Conservation (phyloP, 2,888 invertebrate genomes). For the Drosophila dives region DNA sequence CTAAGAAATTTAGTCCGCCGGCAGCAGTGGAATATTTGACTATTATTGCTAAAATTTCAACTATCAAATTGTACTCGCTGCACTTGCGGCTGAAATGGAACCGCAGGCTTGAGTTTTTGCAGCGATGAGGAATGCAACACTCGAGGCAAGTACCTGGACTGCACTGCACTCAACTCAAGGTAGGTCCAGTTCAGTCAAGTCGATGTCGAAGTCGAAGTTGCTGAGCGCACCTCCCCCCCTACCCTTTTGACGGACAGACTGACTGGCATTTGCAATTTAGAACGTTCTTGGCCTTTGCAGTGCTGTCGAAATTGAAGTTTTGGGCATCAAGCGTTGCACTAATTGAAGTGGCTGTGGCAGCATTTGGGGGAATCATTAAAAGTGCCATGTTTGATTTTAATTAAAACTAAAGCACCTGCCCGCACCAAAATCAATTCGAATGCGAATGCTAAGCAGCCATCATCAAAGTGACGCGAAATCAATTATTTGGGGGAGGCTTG, state of each 20-base stretch:
- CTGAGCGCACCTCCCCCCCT: conserved; percentile 10
- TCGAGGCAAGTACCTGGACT: conserved; percentile 21
- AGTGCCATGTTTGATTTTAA: conserved; percentile 46
- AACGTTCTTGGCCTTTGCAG: conserved; percentile 51
- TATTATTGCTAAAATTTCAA: conserved; percentile 29
- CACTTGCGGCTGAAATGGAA: conserved; percentile 3
- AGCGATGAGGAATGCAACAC: conserved; percentile 17
- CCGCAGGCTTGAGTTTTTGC: conserved; percentile 9
- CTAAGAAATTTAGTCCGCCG: neutral
- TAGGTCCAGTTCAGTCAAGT: conserved; percentile 21
- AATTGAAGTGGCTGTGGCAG: conserved; percentile 67
- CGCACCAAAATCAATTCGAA: conserved; percentile 49
- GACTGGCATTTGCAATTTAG: conserved; percentile 70
- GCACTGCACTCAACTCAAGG: neutral
- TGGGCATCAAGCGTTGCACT: conserved; percentile 53
- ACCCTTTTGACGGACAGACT: neutral
- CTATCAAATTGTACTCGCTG: conserved; percentile 43
- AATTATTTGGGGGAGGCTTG: conserved; percentile 41
- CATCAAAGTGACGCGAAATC: conserved; percentile 56
- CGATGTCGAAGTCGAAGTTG: conserved; percentile 20
- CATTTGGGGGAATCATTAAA: neutral
- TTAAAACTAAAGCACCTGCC: conserved; percentile 23
- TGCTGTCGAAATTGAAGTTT: conserved; percentile 55
- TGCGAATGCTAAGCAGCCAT: conserved; percentile 62
- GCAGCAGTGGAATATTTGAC: conserved; percentile 13